Base-by-base conservation (phyloP, 1,140 invertebrate genomes). In the Xylocopa sonorina region DNA sequence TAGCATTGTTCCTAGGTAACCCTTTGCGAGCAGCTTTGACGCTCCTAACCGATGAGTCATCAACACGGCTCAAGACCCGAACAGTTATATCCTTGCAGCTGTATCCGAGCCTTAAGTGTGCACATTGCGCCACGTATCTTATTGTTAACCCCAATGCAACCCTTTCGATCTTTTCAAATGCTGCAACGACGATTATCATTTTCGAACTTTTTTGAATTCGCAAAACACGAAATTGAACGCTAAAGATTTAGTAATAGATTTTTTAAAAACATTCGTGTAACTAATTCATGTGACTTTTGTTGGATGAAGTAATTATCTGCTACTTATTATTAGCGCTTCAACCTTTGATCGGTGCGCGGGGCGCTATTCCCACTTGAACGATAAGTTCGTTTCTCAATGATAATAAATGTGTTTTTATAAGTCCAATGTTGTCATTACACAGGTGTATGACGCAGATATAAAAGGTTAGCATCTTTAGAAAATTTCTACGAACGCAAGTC, bases 301-400 rank as follows among this genome's bases (percentile, higher is more conserved):
- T 50, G 3, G 41, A 72, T 66, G 43, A 69, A 29, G 41, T 21
- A 21, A 4, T 58, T 46, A 72, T 58, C 77, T n/a, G n/a, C 29
- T 60, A 43, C 21, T 50, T 66, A 38, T 66, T 74, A 53, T 71
- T 78, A 64, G 63, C 74, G 66, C 14, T 83, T 43, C 73, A 84
- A 81, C 64, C 69, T 46, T 53, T 57, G 80, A 72, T 67, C 78
- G 51, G 29, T 57, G 12, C 7, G 34, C 27, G 5, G 12, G 43
- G 4, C 32, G 10, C n/a, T 12, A 29, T 16, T 29, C n/a, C 14
- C 21, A 5, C n/a, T 12, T 32, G 38, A 34, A 71, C 32, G 53
- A 68, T 80, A 80, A 53, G n/a, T 38, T n/a, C 21, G 18, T 32
- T 53, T 41, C 46, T 16, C 18, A 14, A 24, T 18, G 53, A 83